These are phyloP conservation scores for Gerris lacustris DNA, from an alignment of 2,888 invertebrate genomes.

Conservation along the genomic window DNA sequence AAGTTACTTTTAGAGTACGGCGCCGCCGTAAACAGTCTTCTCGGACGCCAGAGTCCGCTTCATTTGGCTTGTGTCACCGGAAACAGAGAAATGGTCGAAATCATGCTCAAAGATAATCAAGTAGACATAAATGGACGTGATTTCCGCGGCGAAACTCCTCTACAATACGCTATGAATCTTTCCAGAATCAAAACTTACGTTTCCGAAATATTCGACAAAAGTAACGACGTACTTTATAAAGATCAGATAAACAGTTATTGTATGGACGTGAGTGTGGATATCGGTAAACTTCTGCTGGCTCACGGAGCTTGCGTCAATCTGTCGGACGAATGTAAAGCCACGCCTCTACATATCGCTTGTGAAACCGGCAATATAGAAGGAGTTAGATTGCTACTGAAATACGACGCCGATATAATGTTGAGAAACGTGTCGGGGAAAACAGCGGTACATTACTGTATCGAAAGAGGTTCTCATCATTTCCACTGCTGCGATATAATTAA, in stretches of 20 bases:
- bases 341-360: not conserved
- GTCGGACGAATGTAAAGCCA: not conserved
- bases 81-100: not conserved
- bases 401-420: not conserved
- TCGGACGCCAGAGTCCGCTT: not conserved
- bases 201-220: not conserved
- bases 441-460: not conserved
- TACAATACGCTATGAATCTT: not conserved
- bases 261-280: not conserved
- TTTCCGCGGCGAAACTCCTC: not conserved
- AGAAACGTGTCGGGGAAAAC: not conserved
- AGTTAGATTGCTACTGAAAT: not conserved
- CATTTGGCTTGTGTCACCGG: not conserved
- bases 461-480: not conserved
- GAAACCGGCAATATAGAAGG: not conserved
- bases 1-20: not conserved
- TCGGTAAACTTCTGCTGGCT: not conserved
- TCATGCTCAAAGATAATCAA: not conserved
- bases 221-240: not conserved
- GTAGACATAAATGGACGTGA: not conserved
- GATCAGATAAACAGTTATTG: not conserved
- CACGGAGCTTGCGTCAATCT: not conserved
- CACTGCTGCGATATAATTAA: constrained; percentile 4
- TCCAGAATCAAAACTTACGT: not conserved
- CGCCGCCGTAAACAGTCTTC: not conserved